These are phyloP conservation scores for Heliconius hortense DNA, from an alignment of 2,888 invertebrate genomes.

Conservation along the genomic window DNA sequence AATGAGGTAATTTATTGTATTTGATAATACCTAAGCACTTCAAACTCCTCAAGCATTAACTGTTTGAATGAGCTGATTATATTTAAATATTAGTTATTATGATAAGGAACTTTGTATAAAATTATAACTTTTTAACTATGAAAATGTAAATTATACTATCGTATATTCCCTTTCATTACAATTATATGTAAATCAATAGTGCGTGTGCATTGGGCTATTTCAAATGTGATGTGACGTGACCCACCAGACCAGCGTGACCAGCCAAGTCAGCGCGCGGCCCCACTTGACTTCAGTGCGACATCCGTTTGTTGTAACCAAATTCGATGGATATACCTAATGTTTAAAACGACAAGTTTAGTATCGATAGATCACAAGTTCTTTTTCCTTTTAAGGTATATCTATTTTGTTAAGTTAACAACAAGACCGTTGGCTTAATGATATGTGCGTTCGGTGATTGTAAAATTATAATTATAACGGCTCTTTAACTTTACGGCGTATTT, in stretches of 20 bases:
- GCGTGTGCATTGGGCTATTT: conserved; percentile 37
- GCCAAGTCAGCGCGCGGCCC: background rate
- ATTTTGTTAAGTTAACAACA: background rate
- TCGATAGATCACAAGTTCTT: background rate
- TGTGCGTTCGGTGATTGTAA: conserved; percentile 19
- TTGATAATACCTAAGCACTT: background rate
- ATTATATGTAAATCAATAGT: conserved; percentile 39
- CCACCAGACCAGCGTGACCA: no score
- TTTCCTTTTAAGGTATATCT: background rate
- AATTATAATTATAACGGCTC: conserved; percentile 20
- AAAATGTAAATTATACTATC: conserved; percentile 22
- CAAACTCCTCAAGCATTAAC: conserved; percentile 7
- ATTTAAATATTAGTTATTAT: conserved; percentile 5
- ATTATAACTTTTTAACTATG: conserved; percentile 20
- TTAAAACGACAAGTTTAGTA: conserved; percentile 13
- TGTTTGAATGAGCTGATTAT: background rate
- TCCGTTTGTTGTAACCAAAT: conserved; percentile 31
- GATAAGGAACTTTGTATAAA: background rate
- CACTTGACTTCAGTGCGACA: conserved; percentile 36
- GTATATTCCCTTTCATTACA: conserved; percentile 29
- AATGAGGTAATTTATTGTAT: conserved; percentile 7
- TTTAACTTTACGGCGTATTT: background rate
- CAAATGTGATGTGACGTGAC: conserved; percentile 41
- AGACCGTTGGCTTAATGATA: conserved; percentile 11
- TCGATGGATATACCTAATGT: conserved; percentile 17